Base-by-base conservation (phyloP, 2,113 vertebrate genomes). In the Strix uralensis region DNA sequence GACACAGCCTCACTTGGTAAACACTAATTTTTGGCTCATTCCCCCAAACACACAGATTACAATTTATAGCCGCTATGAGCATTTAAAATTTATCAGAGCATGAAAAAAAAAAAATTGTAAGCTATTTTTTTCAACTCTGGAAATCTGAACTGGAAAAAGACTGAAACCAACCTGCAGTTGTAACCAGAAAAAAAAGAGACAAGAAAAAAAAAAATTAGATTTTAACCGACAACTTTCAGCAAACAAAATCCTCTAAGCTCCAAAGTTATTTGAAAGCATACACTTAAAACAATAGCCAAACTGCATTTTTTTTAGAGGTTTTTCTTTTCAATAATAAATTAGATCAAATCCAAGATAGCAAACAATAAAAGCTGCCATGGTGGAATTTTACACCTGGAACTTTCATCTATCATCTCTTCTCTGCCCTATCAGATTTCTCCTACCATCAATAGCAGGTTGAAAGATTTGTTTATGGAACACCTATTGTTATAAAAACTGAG, bases 31-130 rank as follows among this genome's bases (percentile, higher is more conserved):
- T 79, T 87, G 57, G 78, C 36, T 90, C 26, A 58, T 58, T 87
- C 94, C 70, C 73, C 30, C 38, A 81, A 84, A 81, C 23, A 67
- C n/a, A 92, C 11, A 69, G 32, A 78, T 55, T 42, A 92, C 32
- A 92, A 78, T 57, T 92, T 55, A 59, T 2, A 87, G 52, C 16
- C 0, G 0, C 52, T 36, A 87, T 36, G 13, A 94, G 80, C 84
- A 81, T 75, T 92, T 91, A 84, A 78, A 59, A 84, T 63, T 79
- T 85, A 92, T 87, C 86, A 79, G 70, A 92, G 81, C 69, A 79
- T 87, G 30, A 85, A 90, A 94, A n/a, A 10, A 65, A 90, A 40
- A 15, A 65, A n/a, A 75, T 66, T 85, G 38, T 29, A 51, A 81
- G 25, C 46, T 91, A 36, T 87, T 84, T 75, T 81, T 52, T 59